Conservation (phyloP, 2,888 invertebrate genomes). For the Rhorus exstirpatorius region DNA sequence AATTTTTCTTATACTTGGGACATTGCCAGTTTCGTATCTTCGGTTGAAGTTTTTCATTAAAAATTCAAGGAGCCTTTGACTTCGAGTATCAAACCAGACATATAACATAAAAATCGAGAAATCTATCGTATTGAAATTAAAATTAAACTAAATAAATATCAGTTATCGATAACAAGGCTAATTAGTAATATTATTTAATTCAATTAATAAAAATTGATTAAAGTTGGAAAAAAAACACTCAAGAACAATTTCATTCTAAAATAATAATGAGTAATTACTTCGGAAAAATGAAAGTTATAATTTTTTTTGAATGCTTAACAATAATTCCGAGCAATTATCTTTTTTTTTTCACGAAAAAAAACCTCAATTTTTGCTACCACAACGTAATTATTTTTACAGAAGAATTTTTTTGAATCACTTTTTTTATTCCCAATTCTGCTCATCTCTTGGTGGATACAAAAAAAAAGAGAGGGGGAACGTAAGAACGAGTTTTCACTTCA, state of each 20-base stretch:
- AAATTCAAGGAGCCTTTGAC: neutral
- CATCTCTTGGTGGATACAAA: neutral
- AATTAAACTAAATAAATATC: no score
- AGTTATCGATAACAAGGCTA: no score
- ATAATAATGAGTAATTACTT: no score
- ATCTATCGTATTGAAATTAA: neutral
- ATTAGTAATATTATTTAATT: no score
- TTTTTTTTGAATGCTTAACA: neutral
- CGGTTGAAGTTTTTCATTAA: neutral
- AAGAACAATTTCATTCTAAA: neutral
- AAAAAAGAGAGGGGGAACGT: neutral
- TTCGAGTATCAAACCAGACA: slow-evolving; percentile 24
- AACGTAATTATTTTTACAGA: neutral
- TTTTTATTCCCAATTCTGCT: neutral
- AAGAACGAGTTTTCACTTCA: slow-evolving; percentile 53
- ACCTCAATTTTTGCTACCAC: neutral
- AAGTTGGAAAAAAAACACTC: neutral
- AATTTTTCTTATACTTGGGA: slow-evolving; percentile 49
- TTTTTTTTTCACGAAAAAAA: neutral
- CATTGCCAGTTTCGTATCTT: slow-evolving; percentile 15
- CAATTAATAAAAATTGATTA: no score
- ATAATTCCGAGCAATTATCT: neutral
- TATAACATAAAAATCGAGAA: neutral
- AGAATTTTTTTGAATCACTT: slow-evolving; percentile 8
- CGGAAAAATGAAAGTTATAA: neutral